Base-by-base conservation (phyloP, 2,113 vertebrate genomes). In the Sialia sialis region DNA sequence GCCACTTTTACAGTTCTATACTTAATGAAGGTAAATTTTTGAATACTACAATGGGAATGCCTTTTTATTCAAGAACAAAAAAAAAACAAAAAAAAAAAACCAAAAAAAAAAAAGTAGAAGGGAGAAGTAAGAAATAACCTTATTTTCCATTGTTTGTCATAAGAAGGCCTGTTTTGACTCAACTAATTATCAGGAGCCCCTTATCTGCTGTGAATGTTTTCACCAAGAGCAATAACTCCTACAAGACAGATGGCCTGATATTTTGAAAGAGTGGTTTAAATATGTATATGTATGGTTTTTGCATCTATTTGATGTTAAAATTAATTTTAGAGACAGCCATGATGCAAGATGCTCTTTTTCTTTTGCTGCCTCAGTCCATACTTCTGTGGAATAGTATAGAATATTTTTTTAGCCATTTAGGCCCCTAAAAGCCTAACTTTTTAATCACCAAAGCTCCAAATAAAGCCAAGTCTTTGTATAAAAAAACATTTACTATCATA, bases 261-360 rank as follows among this genome's bases (percentile, higher is more conserved):
- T 85, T 94, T 94, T 91, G 75, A 87, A 93, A 82, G 82, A 73
- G 67, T 54, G 32, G 12, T 95, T 95, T 96, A 94, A 94, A 91
- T 95, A 96, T 92, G 84, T 46, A 91, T 96, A 41, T 79, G 25
- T 82, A 56, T 52, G 56, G 12, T 8, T 77, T 93, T 95, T 94
- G 54, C 78, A 88, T 95, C 54, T 91, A 83, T 95, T 96, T 96
- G 93, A 91, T 93, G 78, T 95, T 90, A 80, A 88, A 96, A 91
- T 85, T 91, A 79, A 85, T 91, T 91, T 93, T 79, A 69, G 75
- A 91, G 78, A 58, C 63, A 85, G 36, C 16, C 34, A 51, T 80
- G 41, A 66, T 85, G 20, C 80, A 85, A 85, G 87, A 90, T 83
- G 62, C 75, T 93, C 62, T 76, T 95, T 87, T 84, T 86, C 36